Conservation (phyloP, 2,888 invertebrate genomes). For the Kryphioiulus occultus region DNA sequence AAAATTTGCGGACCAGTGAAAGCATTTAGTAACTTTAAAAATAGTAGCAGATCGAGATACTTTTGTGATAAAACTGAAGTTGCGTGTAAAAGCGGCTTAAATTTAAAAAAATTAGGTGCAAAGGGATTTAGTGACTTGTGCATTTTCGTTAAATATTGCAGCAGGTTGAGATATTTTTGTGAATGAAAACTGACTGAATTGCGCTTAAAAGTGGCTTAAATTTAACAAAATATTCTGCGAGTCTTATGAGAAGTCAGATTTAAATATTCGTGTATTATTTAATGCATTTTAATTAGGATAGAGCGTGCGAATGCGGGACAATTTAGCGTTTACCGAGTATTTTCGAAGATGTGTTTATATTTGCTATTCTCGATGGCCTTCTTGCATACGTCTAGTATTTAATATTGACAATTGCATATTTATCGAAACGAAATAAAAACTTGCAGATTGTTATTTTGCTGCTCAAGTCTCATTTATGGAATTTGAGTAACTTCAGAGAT, state of each 20-base stretch:
- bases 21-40: too few relatives aligned
- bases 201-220: too few relatives aligned
- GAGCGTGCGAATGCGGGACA: background rate
- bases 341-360: background rate
- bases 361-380: constrained; percentile 14
- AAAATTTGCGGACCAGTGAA: too few relatives aligned
- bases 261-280: background rate
- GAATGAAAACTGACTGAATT: too few relatives aligned
- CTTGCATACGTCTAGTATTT: background rate
- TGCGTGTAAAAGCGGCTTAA: too few relatives aligned
- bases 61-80: too few relatives aligned
- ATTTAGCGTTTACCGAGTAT: background rate
- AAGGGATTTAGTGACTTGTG: too few relatives aligned
- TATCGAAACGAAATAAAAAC: background rate
- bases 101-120: too few relatives aligned
- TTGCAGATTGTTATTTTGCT: background rate
- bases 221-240: background rate
- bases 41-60: too few relatives aligned
- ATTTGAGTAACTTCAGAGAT: too few relatives aligned
- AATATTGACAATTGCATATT: constrained; percentile 10
- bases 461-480: background rate
- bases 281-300: background rate
- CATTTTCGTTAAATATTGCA: too few relatives aligned
- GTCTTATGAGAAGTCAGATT: background rate
- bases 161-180: too few relatives aligned